phyloP scores from a whole-genome alignment of 2,888 invertebrate genomes.

The Drosophila percnosoma region DNA sequence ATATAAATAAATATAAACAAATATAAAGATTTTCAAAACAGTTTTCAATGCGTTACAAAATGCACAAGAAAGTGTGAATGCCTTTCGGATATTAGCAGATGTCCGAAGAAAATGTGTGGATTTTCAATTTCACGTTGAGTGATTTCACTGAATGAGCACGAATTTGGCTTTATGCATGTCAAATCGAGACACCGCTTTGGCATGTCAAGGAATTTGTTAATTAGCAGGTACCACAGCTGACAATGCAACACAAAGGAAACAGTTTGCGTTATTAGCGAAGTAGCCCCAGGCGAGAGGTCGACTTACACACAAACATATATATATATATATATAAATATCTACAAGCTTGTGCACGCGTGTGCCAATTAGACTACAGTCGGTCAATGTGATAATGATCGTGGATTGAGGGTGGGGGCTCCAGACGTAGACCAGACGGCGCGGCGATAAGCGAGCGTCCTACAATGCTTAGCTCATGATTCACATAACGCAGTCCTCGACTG shows the following conservation, averaged over 20 bases:
- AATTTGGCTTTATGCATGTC: slow-evolving; percentile 38
- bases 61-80: neutral
- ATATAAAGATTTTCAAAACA: neutral
- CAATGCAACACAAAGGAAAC: slow-evolving; percentile 38
- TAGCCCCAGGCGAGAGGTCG: neutral
- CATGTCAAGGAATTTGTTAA: slow-evolving; percentile 65
- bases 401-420: slow-evolving; percentile 11
- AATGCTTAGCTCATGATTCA: slow-evolving; percentile 31
- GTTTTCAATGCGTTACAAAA: neutral
- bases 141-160: slow-evolving; percentile 68
- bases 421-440: slow-evolving; percentile 61
- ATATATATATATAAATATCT: neutral
- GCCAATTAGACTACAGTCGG: slow-evolving; percentile 31
- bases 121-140: slow-evolving; percentile 66
- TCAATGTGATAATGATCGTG: slow-evolving; percentile 37
- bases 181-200: slow-evolving; percentile 42
- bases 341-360: slow-evolving; percentile 31
- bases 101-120: slow-evolving; percentile 37
- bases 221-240: slow-evolving; percentile 47
- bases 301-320: neutral
- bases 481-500: neutral
- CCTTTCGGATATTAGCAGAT: neutral
- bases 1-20: too few relatives aligned
- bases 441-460: slow-evolving; percentile 58
- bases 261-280: slow-evolving; percentile 10